These are phyloP conservation scores for Amphipyra tragopoginis DNA, from an alignment of 2,888 invertebrate genomes.

Conservation along the genomic window DNA sequence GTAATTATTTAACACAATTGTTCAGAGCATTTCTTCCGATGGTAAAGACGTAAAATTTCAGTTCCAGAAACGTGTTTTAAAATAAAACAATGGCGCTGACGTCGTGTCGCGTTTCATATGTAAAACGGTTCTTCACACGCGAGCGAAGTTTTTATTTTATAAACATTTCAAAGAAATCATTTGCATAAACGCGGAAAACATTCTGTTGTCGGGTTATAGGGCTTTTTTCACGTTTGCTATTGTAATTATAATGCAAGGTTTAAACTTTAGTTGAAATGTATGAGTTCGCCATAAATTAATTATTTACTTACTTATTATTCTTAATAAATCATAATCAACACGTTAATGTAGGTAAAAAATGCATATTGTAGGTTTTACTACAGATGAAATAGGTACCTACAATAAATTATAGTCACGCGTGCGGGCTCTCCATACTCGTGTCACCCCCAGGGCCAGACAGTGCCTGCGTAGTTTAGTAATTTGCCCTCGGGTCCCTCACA, in stretches of 20 bases:
- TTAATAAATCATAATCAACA: no score
- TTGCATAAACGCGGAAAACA: constrained; percentile 58
- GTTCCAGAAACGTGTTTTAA: constrained; percentile 31
- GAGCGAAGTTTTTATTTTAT: constrained; percentile 55
- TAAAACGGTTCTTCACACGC: constrained; percentile 60
- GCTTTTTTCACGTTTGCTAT: constrained; percentile 18
- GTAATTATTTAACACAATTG: constrained; percentile 6
- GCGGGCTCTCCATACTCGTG: not conserved
- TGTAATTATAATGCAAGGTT: not conserved
- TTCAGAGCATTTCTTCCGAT: constrained; percentile 14
- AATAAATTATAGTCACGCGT: no score
- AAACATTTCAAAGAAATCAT: constrained; percentile 60
- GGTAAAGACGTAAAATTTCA: constrained; percentile 6
- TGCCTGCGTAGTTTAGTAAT: constrained; percentile 19
- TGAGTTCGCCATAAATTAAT: no score
- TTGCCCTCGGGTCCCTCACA: constrained; percentile 20
- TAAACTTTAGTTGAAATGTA: no score
- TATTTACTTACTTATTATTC: no score
- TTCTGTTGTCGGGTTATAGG: constrained; percentile 6
- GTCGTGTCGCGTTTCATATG: constrained; percentile 58
- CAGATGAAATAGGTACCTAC: no score
- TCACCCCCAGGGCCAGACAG: constrained; percentile 15
- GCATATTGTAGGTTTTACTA: no score
- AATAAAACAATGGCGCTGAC: constrained; percentile 40
- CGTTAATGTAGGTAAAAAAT: no score